These are phyloP conservation scores for Erethizon dorsatum DNA, from an alignment of 2,797 vertebrate species.

Conservation along the genomic window DNA sequence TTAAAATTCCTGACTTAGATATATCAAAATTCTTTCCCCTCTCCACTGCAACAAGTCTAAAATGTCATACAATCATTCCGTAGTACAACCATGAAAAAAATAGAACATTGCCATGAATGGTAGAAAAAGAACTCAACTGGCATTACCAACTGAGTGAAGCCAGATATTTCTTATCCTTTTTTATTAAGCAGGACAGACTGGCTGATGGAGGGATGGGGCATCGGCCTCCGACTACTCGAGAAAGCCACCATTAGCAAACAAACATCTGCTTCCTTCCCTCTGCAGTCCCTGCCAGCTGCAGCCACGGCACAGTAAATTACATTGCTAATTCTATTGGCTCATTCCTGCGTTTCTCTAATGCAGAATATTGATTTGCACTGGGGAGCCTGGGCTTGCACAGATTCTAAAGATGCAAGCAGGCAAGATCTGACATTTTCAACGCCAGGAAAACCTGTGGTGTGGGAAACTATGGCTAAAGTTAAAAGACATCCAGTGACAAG, in stretches of 20 bases:
- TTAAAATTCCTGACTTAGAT: conserved; percentile 85
- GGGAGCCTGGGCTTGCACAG: conserved; percentile 48
- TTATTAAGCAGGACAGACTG: conserved; percentile 56
- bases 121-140: conserved; percentile 85
- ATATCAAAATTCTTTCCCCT: conserved; percentile 80
- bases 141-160: conserved; percentile 81
- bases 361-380: conserved; percentile 60
- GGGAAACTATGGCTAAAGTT: background rate
- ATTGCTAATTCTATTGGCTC: conserved; percentile 74
- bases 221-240: conserved; percentile 59
- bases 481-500: background rate
- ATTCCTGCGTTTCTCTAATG: conserved; percentile 76
- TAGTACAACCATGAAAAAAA: conserved; percentile 22
- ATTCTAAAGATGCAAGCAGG: conserved; percentile 52
- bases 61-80: background rate
- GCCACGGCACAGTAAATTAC: conserved; percentile 84
- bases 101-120: conserved; percentile 59
- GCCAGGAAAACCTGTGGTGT: conserved; percentile 20
- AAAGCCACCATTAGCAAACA: conserved; percentile 85
- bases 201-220: background rate
- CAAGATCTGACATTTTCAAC: conserved; percentile 62
- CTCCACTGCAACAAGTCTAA: conserved; percentile 80
- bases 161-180: conserved; percentile 83
- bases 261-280: conserved; percentile 86
- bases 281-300: conserved; percentile 84